These are phyloP conservation scores for Phthorimaea operculella DNA, from an alignment of 1,140 invertebrate genomes.

Conservation along the genomic window DNA sequence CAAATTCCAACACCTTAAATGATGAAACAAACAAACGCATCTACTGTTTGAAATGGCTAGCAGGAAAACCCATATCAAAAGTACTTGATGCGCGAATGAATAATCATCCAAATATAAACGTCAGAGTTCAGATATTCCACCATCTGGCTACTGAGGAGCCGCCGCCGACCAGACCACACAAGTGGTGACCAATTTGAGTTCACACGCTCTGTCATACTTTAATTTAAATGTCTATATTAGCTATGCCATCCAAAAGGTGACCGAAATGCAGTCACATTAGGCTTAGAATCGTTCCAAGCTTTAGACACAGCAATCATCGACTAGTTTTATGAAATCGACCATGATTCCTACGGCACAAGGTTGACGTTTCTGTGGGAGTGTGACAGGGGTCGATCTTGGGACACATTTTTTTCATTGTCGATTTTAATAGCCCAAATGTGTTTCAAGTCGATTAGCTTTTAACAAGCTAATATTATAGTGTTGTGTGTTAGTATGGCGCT, in stretches of 20 bases:
- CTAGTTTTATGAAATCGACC: too few relatives aligned
- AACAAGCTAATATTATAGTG: not conserved
- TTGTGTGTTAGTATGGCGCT: not conserved
- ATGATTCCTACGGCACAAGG: too few relatives aligned
- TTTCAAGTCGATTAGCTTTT: not conserved
- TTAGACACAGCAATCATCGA: too few relatives aligned
- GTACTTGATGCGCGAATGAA: not conserved
- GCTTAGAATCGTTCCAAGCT: not conserved
- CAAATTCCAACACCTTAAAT: too few relatives aligned
- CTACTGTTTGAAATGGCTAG: not conserved
- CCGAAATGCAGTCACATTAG: not conserved
- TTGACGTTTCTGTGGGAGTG: not conserved
- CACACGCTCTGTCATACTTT: conserved; percentile 3
- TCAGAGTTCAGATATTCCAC: not conserved
- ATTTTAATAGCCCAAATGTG: not conserved
- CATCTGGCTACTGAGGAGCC: not conserved
- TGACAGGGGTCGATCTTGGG: not conserved
- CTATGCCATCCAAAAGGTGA: not conserved
- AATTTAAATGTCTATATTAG: conserved; percentile 2
- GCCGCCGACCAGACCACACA: not conserved
- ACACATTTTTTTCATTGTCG: not conserved
- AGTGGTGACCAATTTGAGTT: not conserved
- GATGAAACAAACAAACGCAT: too few relatives aligned
- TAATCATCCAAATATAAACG: not conserved
- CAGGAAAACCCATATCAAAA: not conserved